Base-by-base conservation (phyloP, 2,113 vertebrate species). In the Platichthys flesus region DNA sequence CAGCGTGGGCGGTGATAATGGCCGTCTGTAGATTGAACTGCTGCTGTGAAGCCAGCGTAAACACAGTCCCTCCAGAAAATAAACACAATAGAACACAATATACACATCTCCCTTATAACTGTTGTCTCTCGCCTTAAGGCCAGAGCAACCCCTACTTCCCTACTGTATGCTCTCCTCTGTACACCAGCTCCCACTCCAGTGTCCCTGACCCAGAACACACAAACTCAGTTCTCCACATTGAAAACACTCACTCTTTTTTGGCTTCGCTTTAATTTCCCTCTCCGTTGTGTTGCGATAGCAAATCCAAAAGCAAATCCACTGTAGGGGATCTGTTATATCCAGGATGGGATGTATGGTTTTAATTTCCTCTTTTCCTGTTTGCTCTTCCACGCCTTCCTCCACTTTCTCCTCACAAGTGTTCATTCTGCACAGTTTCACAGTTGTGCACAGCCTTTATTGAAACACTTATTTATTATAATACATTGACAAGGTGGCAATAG, bases 341-440 rank as follows among this genome's bases (percentile, higher is more conserved):
- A 72, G 56, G 77, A 74, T 66, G 62, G 74, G 85, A 88, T 86
- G 83, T 89, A 80, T 89, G 88, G 57, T 92, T 92, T 88, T 85
- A 60, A 91, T 92, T 89, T 91, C 75, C 63, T 63, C 52, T 54
- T 57, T 83, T 91, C 74, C 78, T 89, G 85, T 37, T 77, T 65
- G 64, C 63, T 37, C 20, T 55, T 72, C 45, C 21, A 23, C 14
- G 7, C 63, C 31, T 75, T 73, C 54, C 55, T 28, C 56, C 71
- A 35, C 78, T 57, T 49, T 75, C 59, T 71, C 52, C 40, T 59
- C 31, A 6, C 69, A 68, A 20, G 51, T 56, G n/a, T 67, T 75
- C 47, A 24, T 37, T 42, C 74, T 62, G 52, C 52, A 42, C 45
- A 42, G 64, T 56, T 62, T 57, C 42, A 58, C 67, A 74, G 56